These are phyloP conservation scores for Dendrocincla tyrannina DNA, from an alignment of 2,797 vertebrate genomes.

Conservation along the genomic window DNA sequence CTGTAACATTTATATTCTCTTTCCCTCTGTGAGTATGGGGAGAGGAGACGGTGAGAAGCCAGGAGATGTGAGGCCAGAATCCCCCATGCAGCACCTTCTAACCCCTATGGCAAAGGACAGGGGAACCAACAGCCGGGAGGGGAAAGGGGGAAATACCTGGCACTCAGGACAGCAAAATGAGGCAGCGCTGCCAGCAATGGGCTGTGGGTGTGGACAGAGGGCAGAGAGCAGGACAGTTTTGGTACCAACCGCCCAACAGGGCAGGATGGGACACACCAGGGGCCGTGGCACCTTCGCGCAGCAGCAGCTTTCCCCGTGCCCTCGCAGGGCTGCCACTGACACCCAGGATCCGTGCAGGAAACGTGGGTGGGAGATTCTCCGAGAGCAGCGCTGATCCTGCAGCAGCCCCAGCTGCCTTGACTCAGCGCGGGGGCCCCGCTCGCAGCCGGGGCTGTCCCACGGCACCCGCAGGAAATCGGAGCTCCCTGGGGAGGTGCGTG, in stretches of 20 bases:
- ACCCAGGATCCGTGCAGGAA: background rate
- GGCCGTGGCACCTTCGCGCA: background rate
- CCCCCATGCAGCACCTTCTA: background rate
- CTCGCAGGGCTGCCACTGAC: accelerated
- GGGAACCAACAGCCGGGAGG: background rate
- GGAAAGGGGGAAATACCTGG: background rate
- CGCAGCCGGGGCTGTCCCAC: background rate
- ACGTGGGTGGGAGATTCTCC: conserved; percentile 26
- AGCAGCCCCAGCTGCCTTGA: background rate
- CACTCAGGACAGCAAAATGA: background rate
- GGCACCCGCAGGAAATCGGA: conserved; percentile 29
- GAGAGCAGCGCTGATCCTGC: conserved; percentile 1
- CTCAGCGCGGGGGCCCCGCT: background rate
- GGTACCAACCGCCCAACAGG: background rate
- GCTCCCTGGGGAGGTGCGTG: background rate
- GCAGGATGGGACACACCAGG: accelerated
- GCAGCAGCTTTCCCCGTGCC: background rate
- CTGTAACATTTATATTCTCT: background rate
- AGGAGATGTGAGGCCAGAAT: background rate
- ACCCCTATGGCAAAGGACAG: background rate
- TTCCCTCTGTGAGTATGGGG: background rate
- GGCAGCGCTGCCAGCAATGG: accelerated
- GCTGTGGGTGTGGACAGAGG: background rate
- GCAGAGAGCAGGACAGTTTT: background rate
- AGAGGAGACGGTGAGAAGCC: background rate